These are phyloP conservation scores for Malurus splendens DNA, from an alignment of 2,797 vertebrate species.

Conservation along the genomic window DNA sequence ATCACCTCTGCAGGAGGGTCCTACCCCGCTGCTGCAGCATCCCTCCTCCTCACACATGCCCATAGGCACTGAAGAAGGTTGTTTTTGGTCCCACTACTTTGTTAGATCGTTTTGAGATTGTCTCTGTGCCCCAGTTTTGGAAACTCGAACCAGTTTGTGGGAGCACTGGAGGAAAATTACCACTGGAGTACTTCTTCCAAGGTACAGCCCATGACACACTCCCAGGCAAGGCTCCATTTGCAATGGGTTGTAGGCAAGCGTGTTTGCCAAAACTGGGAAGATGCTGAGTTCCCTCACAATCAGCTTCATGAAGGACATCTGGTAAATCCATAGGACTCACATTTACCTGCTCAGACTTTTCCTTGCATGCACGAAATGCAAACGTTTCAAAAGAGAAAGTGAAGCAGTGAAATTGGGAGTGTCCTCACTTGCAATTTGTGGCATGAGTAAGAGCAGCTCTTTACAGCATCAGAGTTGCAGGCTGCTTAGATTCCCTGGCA, in stretches of 20 bases:
- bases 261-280: not conserved
- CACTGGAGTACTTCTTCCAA: not conserved
- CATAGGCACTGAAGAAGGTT: not conserved
- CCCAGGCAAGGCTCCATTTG: not conserved
- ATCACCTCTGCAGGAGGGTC: not conserved
- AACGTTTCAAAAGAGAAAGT: not conserved
- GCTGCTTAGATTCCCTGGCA: not conserved
- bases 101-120: not conserved
- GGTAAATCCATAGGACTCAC: not conserved
- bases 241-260: not conserved
- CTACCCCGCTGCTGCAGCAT: not conserved
- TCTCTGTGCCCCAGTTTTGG: not conserved
- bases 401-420: not conserved
- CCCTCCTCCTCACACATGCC: not conserved
- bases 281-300: not conserved
- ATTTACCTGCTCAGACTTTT: not conserved
- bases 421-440: not conserved
- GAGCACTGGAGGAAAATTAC: not conserved
- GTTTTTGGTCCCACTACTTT: not conserved
- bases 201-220: rapidly evolving
- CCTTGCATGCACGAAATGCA: not conserved
- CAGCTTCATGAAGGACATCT: not conserved
- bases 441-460: not conserved
- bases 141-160: not conserved
- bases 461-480: not conserved